These are phyloP conservation scores for Galagoides demidoff DNA, from an alignment of 2,797 vertebrate species.

Conservation along the genomic window DNA sequence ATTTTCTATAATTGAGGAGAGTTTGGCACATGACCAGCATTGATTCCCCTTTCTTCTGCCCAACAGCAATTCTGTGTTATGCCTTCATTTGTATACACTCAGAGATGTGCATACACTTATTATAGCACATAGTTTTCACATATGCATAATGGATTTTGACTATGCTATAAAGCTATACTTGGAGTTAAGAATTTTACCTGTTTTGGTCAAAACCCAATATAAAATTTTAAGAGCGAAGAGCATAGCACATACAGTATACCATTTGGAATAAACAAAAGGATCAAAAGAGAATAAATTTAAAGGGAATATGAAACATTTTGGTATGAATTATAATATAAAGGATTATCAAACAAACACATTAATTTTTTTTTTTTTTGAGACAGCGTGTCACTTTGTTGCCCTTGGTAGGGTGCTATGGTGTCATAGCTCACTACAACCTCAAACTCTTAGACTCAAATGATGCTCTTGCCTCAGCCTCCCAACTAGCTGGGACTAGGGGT, in stretches of 20 bases:
- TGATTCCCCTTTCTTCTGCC: background rate
- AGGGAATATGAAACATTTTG: background rate
- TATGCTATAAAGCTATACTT: background rate
- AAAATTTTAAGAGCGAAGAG: background rate
- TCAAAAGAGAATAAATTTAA: background rate
- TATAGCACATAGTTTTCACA: background rate
- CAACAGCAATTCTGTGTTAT: background rate
- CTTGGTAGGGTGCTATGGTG: too few species aligned
- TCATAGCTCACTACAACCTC: too few species aligned
- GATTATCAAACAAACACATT: background rate
- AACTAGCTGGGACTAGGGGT: too few species aligned
- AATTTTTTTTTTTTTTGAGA: too few species aligned
- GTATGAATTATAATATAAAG: background rate
- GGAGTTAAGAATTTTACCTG: slow-evolving; percentile 31
- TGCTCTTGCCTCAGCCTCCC: too few species aligned
- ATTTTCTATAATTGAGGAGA: background rate
- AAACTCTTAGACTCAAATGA: too few species aligned
- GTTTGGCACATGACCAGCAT: background rate
- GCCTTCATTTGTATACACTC: background rate
- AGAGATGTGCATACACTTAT: background rate
- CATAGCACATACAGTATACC: background rate
- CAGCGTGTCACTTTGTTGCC: too few species aligned
- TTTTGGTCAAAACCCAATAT: slow-evolving; percentile 48
- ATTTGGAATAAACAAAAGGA: background rate
- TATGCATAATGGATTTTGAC: background rate